Evolutionary conservation across 2,888 invertebrate genomes (phyloP), one percentile per base, ranked within the genome.

Genomic region (Osmoderma eremita): DNA sequence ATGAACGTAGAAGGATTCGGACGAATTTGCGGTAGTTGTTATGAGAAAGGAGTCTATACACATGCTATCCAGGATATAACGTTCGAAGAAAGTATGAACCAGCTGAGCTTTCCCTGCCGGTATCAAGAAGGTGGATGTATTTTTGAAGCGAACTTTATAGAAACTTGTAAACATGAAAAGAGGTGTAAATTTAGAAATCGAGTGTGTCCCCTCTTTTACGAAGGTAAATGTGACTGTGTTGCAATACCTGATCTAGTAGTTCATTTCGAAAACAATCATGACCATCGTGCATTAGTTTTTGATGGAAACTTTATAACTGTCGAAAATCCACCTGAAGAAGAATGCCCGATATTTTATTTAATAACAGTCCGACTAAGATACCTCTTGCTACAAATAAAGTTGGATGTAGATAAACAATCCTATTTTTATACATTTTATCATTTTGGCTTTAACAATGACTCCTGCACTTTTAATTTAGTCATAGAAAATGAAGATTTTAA

Each of bases 201-300:
- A 24, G 22, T 41, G 41, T 56, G 56, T 56, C 56, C 56, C 1
- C 20, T 56, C 20, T n/a, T n/a, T 4, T 41, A 56, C 56, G 12
- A 20, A 13, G 3, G n/a, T 13, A 6, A 41, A 41, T 56, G 56
- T 10, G 30, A 30, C 6, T 30, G 30, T 6, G 13, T 12, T 8
- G 10, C 41, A 39, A 56, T 41, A 17, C 6, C 20, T 2, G 15
- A 56, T 8, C 1, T 39, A 20, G 22, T 56, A 22, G 3, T 6
- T 3, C 56, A 56, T 22, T 20, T 56, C 41, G 1, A 18, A 13
- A 10, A 6, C 1, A 12, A 56, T 3, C 56, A 56, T 20, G 0
- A 3, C 8, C 12, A 56, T 56, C n/a, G 13, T 2, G 5, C 41
- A 4, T n/a, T 41, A n/a, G n/a, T 10, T 4, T 20, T 20, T 15